A percentile compares a stretch with the other conserved stretches of the same genome.
These are phyloP conservation scores for Anolis sagrei DNA, from an alignment of 2,113 vertebrate genomes.

Conservation along the genomic window DNA sequence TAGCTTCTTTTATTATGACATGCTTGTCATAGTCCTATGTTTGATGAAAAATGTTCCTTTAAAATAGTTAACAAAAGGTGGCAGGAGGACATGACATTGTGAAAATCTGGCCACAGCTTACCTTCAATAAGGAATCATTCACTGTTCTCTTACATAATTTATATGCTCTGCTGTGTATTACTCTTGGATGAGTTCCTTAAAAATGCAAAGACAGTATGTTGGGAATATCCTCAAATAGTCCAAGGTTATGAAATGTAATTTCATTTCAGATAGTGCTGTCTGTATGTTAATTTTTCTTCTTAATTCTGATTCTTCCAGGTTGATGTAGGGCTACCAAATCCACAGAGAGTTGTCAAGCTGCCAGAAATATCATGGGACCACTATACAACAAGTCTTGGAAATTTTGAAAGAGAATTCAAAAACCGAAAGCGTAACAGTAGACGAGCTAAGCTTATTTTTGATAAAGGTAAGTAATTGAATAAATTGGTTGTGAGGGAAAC, in stretches of 20 bases:
- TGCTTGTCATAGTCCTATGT: slow-evolving; percentile 2
- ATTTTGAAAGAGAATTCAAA: slow-evolving; percentile 95
- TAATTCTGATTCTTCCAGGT: slow-evolving; percentile 74
- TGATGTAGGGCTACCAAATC: slow-evolving; percentile 90
- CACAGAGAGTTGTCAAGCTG: slow-evolving; percentile 96
- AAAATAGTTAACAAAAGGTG: slow-evolving; percentile 24
- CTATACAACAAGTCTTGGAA: slow-evolving; percentile 93
- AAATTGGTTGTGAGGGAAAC: background rate
- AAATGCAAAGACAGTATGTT: slow-evolving; percentile 28
- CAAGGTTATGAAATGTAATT: background rate
- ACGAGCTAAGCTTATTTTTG: slow-evolving; percentile 93
- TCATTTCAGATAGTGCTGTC: background rate
- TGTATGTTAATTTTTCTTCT: slow-evolving; percentile 14
- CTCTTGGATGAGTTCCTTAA: slow-evolving; percentile 35
- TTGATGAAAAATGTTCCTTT: background rate
- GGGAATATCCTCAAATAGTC: background rate
- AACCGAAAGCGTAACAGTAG: slow-evolving; percentile 95
- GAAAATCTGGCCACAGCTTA: slow-evolving; percentile 8
- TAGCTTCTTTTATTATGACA: background rate
- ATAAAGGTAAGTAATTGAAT: slow-evolving; percentile 84
- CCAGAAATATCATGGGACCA: slow-evolving; percentile 97
- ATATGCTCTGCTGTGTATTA: slow-evolving; percentile 54
- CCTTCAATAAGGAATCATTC: slow-evolving; percentile 62
- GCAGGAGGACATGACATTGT: background rate
- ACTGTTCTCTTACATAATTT: slow-evolving; percentile 65